These are phyloP conservation scores for Epinotia bilunana DNA, from an alignment of 2,888 invertebrate genomes.

Conservation along the genomic window DNA sequence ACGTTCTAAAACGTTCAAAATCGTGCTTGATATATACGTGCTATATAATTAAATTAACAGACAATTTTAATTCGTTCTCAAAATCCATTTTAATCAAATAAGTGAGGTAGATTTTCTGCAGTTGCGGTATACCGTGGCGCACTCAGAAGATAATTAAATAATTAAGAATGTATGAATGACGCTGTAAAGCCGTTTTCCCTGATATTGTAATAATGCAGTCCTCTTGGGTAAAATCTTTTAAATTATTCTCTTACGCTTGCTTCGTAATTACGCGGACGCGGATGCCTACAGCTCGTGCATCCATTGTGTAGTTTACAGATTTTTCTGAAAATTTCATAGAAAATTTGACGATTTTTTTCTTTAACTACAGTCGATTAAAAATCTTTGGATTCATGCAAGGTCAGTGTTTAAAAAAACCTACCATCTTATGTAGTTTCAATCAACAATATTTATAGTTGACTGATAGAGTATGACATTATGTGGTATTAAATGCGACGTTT, in stretches of 20 bases:
- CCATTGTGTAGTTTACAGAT: conserved; percentile 61
- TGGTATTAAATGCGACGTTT: too few relatives aligned
- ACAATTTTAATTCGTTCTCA: conserved; percentile 54
- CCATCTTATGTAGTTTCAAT: too few relatives aligned
- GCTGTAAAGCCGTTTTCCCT: conserved; percentile 78
- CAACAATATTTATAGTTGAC: too few relatives aligned
- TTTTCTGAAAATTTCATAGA: conserved; percentile 55
- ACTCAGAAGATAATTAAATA: conserved; percentile 82
- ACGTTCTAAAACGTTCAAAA: neutral
- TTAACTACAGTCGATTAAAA: neutral
- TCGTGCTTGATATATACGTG: neutral
- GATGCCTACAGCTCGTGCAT: conserved; percentile 63
- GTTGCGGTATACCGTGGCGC: conserved; percentile 67
- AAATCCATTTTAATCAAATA: conserved; percentile 77
- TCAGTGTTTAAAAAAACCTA: too few relatives aligned
- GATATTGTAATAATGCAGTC: conserved; percentile 83
- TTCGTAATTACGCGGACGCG: conserved; percentile 72
- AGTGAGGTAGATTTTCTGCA: conserved; percentile 68
- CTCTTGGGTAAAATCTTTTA: conserved; percentile 80
- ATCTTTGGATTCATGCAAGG: neutral
- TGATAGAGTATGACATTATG: too few relatives aligned
- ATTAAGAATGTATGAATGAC: conserved; percentile 83
- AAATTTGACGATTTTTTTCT: conserved; percentile 38
- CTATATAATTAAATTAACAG: conserved; percentile 19
- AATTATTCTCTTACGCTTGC: conserved; percentile 78